phyloP scores from a whole-genome alignment of 2,888 invertebrate genomes.

The Phytoseiulus persimilis region DNA sequence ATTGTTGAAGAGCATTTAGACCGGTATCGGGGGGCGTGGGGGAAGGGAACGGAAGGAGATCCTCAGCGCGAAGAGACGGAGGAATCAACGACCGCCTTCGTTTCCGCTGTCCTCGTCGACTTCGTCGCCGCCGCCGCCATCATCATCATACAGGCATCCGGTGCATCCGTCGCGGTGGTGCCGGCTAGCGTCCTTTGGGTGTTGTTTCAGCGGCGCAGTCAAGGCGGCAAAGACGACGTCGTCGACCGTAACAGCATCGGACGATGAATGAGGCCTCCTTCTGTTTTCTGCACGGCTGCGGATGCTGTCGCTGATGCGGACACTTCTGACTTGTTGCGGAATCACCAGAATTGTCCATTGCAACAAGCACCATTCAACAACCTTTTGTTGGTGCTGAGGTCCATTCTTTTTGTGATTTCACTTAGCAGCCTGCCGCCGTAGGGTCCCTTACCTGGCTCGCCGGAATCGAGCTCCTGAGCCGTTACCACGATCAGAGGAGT shows the following conservation, averaged over 20 bases:
- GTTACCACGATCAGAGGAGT: no score
- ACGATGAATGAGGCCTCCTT: constrained; percentile 5
- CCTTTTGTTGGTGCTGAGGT: neutral
- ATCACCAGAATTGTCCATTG: neutral
- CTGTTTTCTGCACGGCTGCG: neutral
- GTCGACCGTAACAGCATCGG: neutral
- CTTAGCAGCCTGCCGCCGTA: neutral
- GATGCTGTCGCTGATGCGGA: neutral
- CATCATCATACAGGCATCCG: neutral
- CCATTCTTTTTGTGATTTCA: neutral
- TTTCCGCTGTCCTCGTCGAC: neutral
- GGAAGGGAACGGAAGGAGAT: neutral
- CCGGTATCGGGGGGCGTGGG: neutral
- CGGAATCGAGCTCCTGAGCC: no score
- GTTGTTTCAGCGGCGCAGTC: neutral
- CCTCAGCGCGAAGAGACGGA: neutral
- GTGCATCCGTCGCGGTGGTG: neutral
- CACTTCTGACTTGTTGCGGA: neutral
- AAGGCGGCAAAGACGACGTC: neutral
- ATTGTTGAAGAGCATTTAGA: neutral
- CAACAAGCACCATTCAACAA: neutral
- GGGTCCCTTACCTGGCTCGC: no score
- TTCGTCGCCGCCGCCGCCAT: neutral
- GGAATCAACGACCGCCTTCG: neutral
- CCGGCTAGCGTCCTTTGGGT: neutral